Conservation (phyloP, 2,888 invertebrate species). For the Cheilosia pagana region DNA sequence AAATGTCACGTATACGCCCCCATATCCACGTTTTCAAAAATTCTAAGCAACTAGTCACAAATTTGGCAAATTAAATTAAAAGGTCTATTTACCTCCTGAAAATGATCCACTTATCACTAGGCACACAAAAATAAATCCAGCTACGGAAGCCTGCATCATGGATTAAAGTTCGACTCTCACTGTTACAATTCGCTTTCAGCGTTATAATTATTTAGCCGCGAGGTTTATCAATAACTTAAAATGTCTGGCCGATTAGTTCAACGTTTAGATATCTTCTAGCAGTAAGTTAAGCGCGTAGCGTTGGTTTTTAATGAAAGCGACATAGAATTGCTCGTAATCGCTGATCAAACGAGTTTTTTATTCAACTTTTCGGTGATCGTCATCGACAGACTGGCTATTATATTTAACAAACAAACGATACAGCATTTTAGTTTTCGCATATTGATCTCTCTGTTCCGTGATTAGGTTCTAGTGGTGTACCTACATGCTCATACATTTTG, state of each 20-base stretch:
- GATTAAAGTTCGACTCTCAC: background rate
- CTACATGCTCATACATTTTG: conserved; percentile 1
- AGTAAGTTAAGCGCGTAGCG: conserved; percentile 11
- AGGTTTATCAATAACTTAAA: conserved; percentile 21
- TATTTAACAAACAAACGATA: conserved; percentile 35
- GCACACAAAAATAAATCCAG: conserved; percentile 29
- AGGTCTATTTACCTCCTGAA: conserved; percentile 47
- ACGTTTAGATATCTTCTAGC: conserved; percentile 65
- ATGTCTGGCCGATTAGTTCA: conserved; percentile 53
- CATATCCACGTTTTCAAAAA: too few species aligned
- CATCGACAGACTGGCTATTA: conserved; percentile 33
- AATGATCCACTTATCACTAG: conserved; percentile 41
- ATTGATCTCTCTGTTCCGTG: conserved; percentile 39
- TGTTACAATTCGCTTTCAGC: background rate
- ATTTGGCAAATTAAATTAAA: background rate
- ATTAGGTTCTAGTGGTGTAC: conserved; percentile 22
- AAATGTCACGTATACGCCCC: too few species aligned
- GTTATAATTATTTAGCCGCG: conserved; percentile 14
- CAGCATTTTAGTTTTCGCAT: conserved; percentile 20
- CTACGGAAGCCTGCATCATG: conserved; percentile 32
- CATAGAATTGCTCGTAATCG: conserved; percentile 32
- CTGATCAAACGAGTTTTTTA: conserved; percentile 55
- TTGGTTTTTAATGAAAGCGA: conserved; percentile 52
- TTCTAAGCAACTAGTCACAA: background rate
- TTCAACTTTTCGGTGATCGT: conserved; percentile 47